phyloP scores from a whole-genome alignment of 2,113 vertebrate species.

The Melospiza melodia region DNA sequence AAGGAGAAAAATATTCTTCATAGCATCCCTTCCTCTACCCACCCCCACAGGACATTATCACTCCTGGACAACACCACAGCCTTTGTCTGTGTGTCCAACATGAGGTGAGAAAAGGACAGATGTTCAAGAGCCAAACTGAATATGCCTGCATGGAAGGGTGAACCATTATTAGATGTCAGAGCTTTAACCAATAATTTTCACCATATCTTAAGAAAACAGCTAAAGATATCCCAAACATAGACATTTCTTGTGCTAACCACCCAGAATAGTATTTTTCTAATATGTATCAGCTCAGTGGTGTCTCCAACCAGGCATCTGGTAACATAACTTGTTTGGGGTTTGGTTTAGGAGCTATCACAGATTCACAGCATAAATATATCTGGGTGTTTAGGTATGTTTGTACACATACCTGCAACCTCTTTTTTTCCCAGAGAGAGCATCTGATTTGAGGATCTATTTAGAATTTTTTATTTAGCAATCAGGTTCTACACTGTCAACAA shows the following conservation, averaged over 20 bases:
- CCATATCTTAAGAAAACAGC: not conserved
- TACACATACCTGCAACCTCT: not conserved
- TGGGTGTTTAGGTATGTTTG: not conserved
- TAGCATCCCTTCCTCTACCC: not conserved
- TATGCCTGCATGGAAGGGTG: not conserved
- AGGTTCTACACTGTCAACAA: not conserved
- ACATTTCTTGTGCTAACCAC: not conserved
- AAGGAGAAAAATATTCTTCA: not conserved
- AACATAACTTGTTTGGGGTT: not conserved
- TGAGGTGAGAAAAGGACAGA: not conserved
- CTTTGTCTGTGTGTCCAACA: not conserved
- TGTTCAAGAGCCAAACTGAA: not conserved
- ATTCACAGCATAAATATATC: not conserved
- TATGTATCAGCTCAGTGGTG: not conserved
- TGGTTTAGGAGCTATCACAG: not conserved
- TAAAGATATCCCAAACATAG: not conserved
- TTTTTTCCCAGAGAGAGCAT: not conserved
- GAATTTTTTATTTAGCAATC: not conserved
- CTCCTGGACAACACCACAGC: not conserved
- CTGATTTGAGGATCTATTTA: not conserved
- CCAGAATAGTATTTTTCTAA: not conserved
- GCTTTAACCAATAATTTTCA: not conserved
- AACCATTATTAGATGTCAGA: not conserved
- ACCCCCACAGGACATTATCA: accelerated
- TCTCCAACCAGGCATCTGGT: not conserved